Evolutionary conservation across 2,113 vertebrate species (phyloP), one percentile per base, ranked within the genome.

Genomic region (Rhinoptilus africanus): DNA sequence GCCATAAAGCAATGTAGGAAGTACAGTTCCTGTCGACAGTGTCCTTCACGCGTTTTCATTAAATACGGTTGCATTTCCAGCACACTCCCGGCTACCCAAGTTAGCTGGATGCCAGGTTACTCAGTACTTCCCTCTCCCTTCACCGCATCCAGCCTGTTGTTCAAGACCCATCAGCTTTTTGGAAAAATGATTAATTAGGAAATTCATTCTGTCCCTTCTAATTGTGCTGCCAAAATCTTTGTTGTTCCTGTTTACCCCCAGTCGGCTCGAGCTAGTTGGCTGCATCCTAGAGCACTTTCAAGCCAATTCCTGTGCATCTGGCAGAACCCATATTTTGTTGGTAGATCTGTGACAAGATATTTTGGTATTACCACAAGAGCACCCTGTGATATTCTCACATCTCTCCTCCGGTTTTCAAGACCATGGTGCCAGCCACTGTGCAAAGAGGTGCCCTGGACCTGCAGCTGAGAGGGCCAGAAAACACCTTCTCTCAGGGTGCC

Each of bases 181-280:
- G 14, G 17, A 76, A 88, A 64, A 69, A 13, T 6, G 1, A 48
- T 68, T 48, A 73, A 48, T 68, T 48, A 73, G 20, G 17, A 85
- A 82, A 63, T 62, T 12, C 4, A 57, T 76, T 84, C 66, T 56
- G 11, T 48, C 30, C n/a, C 7, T 39, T 76, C 18, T 73, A 93
- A 66, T 1, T 0, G 32, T 74, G 88, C 66, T 88, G 17, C 39
- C 85, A 62, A 68, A 89, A 73, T 14, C 22, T 69, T 48, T n/a
- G 17, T 28, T 5, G 17, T 14, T 89, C 19, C 20, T 3, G 3
- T 69, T 80, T 75, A 28, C 30, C 13, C 19, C 30, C 1, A 3
- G 21, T 18, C 1, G 3, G 41, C 37, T 62, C 0, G 1, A 78
- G 17, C 15, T 20, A 26, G 22, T 1, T 81, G 56, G 14, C 64